A percentile compares a stretch with the other conserved stretches of the same genome.
phyloP scores from a whole-genome alignment of 30 jellyfish, hydroid and myxozoan genomes.

The Nemopilema nomurai region DNA sequence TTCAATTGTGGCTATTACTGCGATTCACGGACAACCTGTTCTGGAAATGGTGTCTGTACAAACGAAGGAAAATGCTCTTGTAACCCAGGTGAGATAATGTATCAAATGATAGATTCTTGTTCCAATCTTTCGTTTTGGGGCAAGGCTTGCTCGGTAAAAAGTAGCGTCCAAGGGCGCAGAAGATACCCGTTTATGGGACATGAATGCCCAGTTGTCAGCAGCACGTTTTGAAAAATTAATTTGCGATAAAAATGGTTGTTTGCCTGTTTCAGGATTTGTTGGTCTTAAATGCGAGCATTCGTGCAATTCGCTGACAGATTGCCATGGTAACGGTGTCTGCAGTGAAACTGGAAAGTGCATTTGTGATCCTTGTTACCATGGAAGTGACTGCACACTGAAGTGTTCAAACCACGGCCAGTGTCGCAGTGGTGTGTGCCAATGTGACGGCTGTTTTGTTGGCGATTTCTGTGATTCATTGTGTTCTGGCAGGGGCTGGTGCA shows the following conservation, averaged over 20 bases:
- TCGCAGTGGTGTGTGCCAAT: conserved; percentile 45
- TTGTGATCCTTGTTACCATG: conserved; percentile 61
- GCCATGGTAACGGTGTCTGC: conserved; percentile 66
- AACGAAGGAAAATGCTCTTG: conserved; percentile 65
- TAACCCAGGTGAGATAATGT: conserved; percentile 4
- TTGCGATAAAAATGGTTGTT: not conserved
- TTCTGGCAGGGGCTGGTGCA: conserved; percentile 55
- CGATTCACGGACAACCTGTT: conserved; percentile 49
- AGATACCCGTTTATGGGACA: too few relatives aligned
- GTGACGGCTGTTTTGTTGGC: conserved; percentile 50
- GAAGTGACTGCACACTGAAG: conserved; percentile 43
- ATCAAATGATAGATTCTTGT: not conserved
- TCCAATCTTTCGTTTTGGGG: too few relatives aligned
- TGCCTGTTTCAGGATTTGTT: conserved; percentile 36
- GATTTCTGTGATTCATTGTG: conserved; percentile 59
- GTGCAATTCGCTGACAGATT: conserved; percentile 36
- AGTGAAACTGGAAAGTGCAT: conserved; percentile 62
- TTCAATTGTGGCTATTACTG: conserved; percentile 63
- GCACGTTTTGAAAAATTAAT: too few relatives aligned
- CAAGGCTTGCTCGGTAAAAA: too few relatives aligned
- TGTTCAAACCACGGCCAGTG: conserved; percentile 66
- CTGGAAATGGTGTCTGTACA: conserved; percentile 58
- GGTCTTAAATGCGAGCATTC: conserved; percentile 65
- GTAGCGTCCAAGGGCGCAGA: too few relatives aligned
- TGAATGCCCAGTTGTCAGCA: too few relatives aligned